A percentile compares a stretch with the other conserved stretches of the same genome.
Conservation (phyloP, 2,113 vertebrate genomes). For the Bostrychus sinensis region DNA sequence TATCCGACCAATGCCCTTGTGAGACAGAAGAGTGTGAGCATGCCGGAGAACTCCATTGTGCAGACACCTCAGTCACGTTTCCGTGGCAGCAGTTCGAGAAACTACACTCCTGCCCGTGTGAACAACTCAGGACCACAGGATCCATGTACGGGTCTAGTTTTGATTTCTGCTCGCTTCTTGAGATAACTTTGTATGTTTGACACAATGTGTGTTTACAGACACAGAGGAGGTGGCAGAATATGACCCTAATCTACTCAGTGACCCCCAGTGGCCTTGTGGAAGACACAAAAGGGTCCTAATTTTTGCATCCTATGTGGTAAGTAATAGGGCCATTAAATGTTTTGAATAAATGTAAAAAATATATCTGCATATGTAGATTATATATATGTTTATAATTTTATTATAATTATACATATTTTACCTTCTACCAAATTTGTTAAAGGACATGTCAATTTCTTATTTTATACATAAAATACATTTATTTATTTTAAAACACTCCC, state of each 20-base stretch:
- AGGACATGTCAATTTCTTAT: no score
- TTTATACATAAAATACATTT: no score
- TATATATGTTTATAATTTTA: no score
- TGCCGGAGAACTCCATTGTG: constrained; percentile 64
- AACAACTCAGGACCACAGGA: constrained; percentile 78
- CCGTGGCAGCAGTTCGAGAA: constrained; percentile 77
- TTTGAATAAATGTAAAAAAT: no score
- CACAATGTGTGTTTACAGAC: constrained; percentile 65
- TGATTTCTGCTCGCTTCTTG: no score
- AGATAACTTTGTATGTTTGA: not conserved
- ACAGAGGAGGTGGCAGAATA: constrained; percentile 86
- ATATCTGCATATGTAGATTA: no score
- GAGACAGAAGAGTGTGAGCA: constrained; percentile 77
- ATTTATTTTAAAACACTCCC: no score
- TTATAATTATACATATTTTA: no score
- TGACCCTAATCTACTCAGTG: constrained; percentile 93
- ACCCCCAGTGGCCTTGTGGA: constrained; percentile 97
- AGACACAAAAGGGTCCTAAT: constrained; percentile 97
- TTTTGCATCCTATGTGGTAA: constrained; percentile 97
- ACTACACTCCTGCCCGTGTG: constrained; percentile 79
- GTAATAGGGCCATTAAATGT: constrained; percentile 11
- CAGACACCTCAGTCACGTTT: constrained; percentile 75
- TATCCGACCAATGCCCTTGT: constrained; percentile 93
- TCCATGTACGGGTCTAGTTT: constrained; percentile 83
- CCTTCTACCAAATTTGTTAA: no score